These are phyloP conservation scores for Sparus aurata DNA, from an alignment of 2,797 vertebrate genomes.

Conservation along the genomic window DNA sequence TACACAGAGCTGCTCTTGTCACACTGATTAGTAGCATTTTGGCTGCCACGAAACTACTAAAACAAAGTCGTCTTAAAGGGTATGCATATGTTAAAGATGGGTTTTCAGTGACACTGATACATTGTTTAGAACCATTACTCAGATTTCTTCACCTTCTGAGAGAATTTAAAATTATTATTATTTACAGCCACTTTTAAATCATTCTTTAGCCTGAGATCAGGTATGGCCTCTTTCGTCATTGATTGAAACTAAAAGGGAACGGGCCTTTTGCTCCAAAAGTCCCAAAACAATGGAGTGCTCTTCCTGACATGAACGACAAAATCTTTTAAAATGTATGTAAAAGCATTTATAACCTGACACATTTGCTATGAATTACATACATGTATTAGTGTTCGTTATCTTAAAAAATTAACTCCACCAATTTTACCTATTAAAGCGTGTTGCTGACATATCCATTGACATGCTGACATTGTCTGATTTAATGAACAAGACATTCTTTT, in stretches of 20 bases:
- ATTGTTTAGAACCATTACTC: neutral
- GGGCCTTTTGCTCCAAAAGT: neutral
- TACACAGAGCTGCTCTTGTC: neutral
- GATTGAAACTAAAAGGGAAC: neutral
- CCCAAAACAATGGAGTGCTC: neutral
- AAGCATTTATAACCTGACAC: neutral
- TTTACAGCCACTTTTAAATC: neutral
- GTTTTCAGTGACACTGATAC: neutral
- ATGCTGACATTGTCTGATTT: no score
- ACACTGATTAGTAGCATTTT: constrained; percentile 12
- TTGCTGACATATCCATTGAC: no score
- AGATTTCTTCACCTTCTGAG: neutral
- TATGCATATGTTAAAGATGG: neutral
- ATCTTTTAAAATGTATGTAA: neutral
- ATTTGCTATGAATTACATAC: neutral
- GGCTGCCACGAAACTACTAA: neutral
- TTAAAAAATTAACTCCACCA: no score
- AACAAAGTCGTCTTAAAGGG: neutral
- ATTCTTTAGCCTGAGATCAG: neutral
- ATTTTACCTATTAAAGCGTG: no score
- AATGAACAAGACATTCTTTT: neutral
- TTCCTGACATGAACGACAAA: neutral
- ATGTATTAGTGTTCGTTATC: constrained; percentile 3
- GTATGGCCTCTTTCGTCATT: neutral
- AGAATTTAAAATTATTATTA: neutral